phyloP scores from a whole-genome alignment of 2,888 invertebrate species.

The Mythimna albipuncta region DNA sequence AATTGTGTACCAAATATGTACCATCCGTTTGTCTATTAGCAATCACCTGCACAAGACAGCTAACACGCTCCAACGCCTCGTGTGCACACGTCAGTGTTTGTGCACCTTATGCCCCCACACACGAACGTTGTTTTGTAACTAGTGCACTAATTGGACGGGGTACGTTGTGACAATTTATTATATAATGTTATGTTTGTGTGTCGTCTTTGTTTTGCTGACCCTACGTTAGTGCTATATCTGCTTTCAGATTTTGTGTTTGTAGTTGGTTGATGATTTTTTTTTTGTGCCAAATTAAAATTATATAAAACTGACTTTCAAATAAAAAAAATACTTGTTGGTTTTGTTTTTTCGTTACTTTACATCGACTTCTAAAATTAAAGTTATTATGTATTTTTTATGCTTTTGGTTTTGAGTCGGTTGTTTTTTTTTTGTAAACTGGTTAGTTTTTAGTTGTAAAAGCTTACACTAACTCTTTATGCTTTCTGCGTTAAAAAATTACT shows the following conservation, averaged over 20 bases:
- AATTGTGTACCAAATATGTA: conserved; percentile 41
- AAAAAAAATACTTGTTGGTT: no score
- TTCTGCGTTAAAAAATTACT: no score
- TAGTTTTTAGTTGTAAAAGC: no score
- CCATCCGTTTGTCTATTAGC: conserved; percentile 64
- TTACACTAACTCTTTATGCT: no score
- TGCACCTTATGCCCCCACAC: conserved; percentile 24
- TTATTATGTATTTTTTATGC: no score
- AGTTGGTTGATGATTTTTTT: neutral
- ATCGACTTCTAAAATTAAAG: no score
- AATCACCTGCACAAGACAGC: conserved; percentile 67
- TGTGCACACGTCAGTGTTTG: conserved; percentile 40
- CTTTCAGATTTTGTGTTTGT: neutral
- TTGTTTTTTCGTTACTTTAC: no score
- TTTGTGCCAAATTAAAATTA: no score
- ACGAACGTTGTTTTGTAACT: conserved; percentile 60
- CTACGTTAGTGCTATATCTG: conserved; percentile 4
- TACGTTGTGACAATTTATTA: conserved; percentile 44
- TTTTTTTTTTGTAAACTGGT: no score
- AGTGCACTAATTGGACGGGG: conserved; percentile 42
- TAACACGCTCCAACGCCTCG: conserved; percentile 53
- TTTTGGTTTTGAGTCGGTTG: no score
- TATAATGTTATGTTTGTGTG: conserved; percentile 9
- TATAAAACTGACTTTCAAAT: no score
- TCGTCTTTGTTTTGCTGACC: conserved; percentile 17